Conservation (phyloP, 2,888 invertebrate species). For the Acanthococcus lagerstroemiae region DNA sequence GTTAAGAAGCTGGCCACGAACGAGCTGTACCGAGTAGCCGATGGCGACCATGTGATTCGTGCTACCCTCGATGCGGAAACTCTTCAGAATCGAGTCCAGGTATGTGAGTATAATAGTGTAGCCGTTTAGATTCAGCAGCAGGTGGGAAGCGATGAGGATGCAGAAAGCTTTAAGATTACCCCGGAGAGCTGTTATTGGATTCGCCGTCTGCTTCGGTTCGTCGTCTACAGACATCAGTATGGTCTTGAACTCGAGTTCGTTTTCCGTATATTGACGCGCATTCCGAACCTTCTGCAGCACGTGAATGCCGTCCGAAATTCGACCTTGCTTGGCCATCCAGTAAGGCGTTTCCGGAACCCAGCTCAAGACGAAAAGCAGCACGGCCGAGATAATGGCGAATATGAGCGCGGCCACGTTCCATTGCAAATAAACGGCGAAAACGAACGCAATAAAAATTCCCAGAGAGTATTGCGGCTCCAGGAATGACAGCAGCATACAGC, state of each 20-base stretch:
- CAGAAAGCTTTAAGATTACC: slow-evolving; percentile 15
- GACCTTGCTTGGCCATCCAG: slow-evolving; percentile 17
- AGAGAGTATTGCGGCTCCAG: slow-evolving; percentile 10
- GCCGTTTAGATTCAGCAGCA: slow-evolving; percentile 12
- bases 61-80: not conserved
- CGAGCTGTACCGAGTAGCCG: slow-evolving; percentile 15
- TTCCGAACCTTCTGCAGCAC: not conserved
- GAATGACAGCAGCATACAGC: slow-evolving; percentile 23
- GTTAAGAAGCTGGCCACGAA: slow-evolving; percentile 13
- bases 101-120: slow-evolving; percentile 17
- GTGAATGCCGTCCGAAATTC: not conserved
- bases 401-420: slow-evolving; percentile 11
- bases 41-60: not conserved
- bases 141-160: slow-evolving; percentile 9
- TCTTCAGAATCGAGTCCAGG: not conserved
- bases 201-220: not conserved
- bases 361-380: not conserved
- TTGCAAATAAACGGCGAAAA: slow-evolving; percentile 3
- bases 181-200: not conserved
- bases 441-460: slow-evolving; percentile 7
- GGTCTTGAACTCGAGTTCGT: slow-evolving; percentile 3
- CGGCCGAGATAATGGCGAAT: slow-evolving; percentile 7
- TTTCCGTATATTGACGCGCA: not conserved
- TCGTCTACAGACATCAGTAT: not conserved
- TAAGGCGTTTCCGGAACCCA: slow-evolving; percentile 20